Evolutionary conservation across 1,140 invertebrate genomes (phyloP).

Genomic region (Drosophila burlai): DNA sequence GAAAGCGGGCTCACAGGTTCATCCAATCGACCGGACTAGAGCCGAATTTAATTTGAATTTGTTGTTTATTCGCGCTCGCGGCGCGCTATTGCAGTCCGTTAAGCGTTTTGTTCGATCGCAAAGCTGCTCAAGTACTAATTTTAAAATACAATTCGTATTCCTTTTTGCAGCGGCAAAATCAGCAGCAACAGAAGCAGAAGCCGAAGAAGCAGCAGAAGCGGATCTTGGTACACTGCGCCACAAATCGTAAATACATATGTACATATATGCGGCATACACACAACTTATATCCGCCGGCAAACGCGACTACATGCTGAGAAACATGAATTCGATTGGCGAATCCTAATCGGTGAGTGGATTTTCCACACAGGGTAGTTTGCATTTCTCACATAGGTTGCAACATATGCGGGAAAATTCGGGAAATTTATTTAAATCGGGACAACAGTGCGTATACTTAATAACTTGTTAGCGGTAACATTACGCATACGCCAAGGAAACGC

Average conservation of each 20-base stretch:
- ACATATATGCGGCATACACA: constrained; percentile 24
- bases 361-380: constrained; percentile 20
- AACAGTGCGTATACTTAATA: constrained; percentile 19
- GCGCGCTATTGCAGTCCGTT: constrained; percentile 63
- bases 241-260: constrained; percentile 53
- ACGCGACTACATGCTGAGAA: constrained; percentile 64
- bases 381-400: neutral
- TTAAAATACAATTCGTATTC: constrained; percentile 83
- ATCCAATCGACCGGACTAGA: constrained; percentile 21
- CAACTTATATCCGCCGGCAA: constrained; percentile 40
- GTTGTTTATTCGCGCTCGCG: constrained; percentile 63
- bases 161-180: constrained; percentile 67
- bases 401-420: neutral
- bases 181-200: constrained; percentile 37
- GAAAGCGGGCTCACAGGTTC: constrained; percentile 6
- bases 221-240: constrained; percentile 75
- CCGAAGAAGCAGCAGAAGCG: constrained; percentile 42
- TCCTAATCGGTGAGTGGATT: constrained; percentile 60
- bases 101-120: constrained; percentile 84
- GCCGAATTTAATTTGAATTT: constrained; percentile 30
- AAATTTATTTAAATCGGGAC: neutral
- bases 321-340: constrained; percentile 79
- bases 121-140: constrained; percentile 85
- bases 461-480: neutral
- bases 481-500: neutral